Evolutionary conservation across 2,888 invertebrate genomes (phyloP).

Genomic region (Zaprionus bogoriensis): DNA sequence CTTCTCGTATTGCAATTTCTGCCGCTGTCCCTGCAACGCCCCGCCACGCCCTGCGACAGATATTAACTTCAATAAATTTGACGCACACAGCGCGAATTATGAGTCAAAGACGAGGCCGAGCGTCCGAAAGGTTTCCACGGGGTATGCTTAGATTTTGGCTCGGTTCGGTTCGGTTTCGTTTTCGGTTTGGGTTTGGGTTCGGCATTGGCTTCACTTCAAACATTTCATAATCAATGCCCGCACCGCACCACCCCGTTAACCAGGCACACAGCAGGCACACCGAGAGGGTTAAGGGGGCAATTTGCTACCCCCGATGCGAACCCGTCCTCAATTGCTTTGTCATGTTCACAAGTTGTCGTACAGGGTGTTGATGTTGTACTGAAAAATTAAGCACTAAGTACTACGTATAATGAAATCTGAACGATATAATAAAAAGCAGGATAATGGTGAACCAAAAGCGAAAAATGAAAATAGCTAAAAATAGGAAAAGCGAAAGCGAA

Average conservation of each 20-base stretch:
- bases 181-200: constrained; percentile 2
- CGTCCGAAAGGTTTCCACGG: constrained; percentile 1
- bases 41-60: constrained; percentile 50
- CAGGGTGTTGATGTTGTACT: constrained; percentile 78
- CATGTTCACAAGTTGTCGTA: constrained; percentile 79
- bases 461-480: background rate
- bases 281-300: background rate
- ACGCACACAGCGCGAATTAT: constrained; percentile 63
- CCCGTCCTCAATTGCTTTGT: constrained; percentile 74
- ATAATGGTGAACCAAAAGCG: background rate
- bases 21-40: constrained; percentile 1
- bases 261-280: background rate
- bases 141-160: too few relatives aligned
- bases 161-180: background rate
- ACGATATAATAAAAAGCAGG: constrained; percentile 27
- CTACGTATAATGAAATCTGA: constrained; percentile 62
- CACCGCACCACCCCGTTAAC: constrained; percentile 11
- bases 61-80: constrained; percentile 79
- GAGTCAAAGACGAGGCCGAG: constrained; percentile 25
- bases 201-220: constrained; percentile 40
- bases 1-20: constrained; percentile 24
- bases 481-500: background rate
- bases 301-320: constrained; percentile 4
- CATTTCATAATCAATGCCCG: constrained; percentile 60
- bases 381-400: constrained; percentile 70